A percentile compares a stretch with the other conserved stretches of the same genome.
Evolutionary conservation across 2,888 invertebrate genomes (phyloP).

Genomic region (Campaea margaritaria): DNA sequence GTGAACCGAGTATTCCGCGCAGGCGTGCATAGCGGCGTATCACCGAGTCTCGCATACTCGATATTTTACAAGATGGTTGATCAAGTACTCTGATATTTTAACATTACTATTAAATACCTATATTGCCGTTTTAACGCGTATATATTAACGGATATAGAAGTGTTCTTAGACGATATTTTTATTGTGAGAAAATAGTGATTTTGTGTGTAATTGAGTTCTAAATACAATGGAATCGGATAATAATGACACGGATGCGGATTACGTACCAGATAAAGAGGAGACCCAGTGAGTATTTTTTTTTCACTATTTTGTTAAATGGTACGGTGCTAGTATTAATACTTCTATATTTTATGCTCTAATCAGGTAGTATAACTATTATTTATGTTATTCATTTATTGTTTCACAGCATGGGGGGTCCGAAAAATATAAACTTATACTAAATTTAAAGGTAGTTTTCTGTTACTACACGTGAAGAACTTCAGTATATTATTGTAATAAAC

Average conservation of each 20-base stretch:
- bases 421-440: neutral
- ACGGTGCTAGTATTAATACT: too few species aligned
- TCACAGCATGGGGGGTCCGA: too few species aligned
- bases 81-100: neutral
- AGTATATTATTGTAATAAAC: too few species aligned
- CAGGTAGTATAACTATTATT: too few species aligned
- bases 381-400: too few species aligned
- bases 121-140: neutral
- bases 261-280: conserved; percentile 15
- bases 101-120: neutral
- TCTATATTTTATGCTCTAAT: too few species aligned
- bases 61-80: neutral
- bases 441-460: too few species aligned
- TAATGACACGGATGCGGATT: conserved; percentile 13
- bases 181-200: neutral
- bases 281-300: conserved; percentile 10
- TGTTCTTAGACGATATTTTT: neutral
- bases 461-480: too few species aligned
- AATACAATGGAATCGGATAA: conserved; percentile 9
- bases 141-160: neutral
- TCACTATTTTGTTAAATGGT: too few species aligned
- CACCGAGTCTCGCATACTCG: too few species aligned
- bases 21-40: too few species aligned
- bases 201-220: neutral
- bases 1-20: too few species aligned